Conservation (phyloP, 64 coral and sea anemone genomes). For the Cladopsammia gracilis region DNA sequence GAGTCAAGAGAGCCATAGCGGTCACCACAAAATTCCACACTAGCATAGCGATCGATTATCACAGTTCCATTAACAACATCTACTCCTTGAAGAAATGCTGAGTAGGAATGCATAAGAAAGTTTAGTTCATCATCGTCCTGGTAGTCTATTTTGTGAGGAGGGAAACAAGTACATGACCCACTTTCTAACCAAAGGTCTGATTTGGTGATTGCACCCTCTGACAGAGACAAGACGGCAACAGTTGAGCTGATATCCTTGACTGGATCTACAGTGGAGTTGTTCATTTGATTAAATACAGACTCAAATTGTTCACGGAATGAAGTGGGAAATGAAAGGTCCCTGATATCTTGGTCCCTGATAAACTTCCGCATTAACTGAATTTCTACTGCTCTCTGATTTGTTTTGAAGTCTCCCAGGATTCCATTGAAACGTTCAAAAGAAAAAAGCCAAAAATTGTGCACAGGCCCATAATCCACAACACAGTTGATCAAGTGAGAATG, state of each 20-base stretch:
- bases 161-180: too few species aligned
- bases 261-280: background rate
- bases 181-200: background rate
- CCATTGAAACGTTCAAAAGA: slow-evolving; percentile 73
- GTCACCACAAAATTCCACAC: background rate
- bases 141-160: background rate
- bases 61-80: background rate
- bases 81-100: slow-evolving; percentile 15
- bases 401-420: slow-evolving; percentile 48
- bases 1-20: background rate
- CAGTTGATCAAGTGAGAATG: slow-evolving; percentile 62
- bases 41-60: background rate
- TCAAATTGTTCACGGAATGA: slow-evolving; percentile 16
- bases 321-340: slow-evolving; percentile 42
- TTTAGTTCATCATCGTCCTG: background rate
- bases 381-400: slow-evolving; percentile 67
- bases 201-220: background rate
- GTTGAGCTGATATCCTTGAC: background rate
- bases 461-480: slow-evolving; percentile 70
- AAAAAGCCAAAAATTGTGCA: slow-evolving; percentile 66
- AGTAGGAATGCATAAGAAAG: background rate
- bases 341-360: background rate
- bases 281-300: slow-evolving; percentile 42
- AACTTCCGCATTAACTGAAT: slow-evolving; percentile 71
- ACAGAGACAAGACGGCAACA: background rate